Percentiles rank a stretch among this genome's conserved stretches.
These are phyloP conservation scores for Peribatodes rhomboidaria DNA, from an alignment of 2,888 invertebrate species.

Conservation along the genomic window DNA sequence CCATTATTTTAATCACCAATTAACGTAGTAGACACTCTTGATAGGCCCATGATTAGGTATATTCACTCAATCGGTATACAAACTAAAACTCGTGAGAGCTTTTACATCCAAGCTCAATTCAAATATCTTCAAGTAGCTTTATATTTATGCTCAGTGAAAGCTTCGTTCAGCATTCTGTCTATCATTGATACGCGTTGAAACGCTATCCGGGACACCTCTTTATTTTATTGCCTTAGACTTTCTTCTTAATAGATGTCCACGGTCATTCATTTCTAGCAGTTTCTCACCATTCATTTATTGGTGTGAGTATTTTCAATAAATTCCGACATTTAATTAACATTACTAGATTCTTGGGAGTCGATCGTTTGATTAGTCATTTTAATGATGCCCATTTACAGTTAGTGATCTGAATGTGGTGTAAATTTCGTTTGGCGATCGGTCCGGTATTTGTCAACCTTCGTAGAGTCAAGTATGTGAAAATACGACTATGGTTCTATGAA, in stretches of 20 bases:
- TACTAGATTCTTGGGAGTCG: conserved; percentile 78
- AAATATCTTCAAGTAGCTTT: conserved; percentile 5
- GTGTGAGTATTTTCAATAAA: conserved; percentile 63
- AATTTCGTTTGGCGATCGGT: conserved; percentile 73
- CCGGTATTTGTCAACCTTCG: conserved; percentile 24
- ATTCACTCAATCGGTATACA: background rate
- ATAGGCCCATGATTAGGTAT: background rate
- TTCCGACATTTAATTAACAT: conserved; percentile 81
- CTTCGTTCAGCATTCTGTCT: conserved; percentile 15
- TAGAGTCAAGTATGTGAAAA: background rate
- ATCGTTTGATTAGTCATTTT: conserved; percentile 81
- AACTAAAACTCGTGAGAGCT: background rate
- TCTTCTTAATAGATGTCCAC: conserved; percentile 26
- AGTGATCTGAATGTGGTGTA: conserved; percentile 76
- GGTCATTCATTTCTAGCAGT: conserved; percentile 27
- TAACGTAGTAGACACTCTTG: background rate
- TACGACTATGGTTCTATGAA: background rate
- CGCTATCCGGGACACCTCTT: conserved; percentile 27
- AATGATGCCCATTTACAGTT: conserved; percentile 79
- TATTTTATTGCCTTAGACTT: conserved; percentile 26
- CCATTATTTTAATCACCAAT: conserved; percentile 12
- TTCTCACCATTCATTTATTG: conserved; percentile 39
- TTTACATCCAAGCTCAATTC: background rate
- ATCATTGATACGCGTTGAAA: conserved; percentile 26
- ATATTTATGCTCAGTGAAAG: conserved; percentile 13